Conservation (phyloP, 2,113 vertebrate species). For the Albula glossodonta region DNA sequence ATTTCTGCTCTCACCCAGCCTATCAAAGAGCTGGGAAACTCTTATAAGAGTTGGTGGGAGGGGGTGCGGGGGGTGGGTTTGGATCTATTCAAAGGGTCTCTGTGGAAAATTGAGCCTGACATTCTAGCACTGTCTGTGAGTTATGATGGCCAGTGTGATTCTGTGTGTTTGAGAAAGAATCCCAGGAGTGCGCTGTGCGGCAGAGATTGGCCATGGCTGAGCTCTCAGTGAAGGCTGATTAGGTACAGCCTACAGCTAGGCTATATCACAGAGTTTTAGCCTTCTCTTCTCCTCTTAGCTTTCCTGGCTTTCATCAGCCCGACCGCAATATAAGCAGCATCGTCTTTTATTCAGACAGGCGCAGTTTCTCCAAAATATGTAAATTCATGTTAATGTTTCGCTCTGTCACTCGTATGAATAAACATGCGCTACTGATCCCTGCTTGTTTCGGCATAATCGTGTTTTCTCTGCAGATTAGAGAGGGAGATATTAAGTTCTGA, state of each 20-base stretch:
- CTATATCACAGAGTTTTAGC: constrained; percentile 53
- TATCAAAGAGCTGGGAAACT: too few species aligned
- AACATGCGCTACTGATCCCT: neutral
- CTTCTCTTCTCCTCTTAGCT: neutral
- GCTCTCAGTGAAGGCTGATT: constrained; percentile 53
- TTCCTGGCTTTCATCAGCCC: constrained; percentile 2
- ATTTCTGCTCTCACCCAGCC: too few species aligned
- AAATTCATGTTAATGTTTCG: neutral
- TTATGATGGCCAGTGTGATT: neutral
- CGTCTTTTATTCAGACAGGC: neutral
- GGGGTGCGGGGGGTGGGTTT: too few species aligned
- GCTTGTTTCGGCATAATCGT: neutral
- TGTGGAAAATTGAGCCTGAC: neutral
- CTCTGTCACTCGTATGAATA: neutral
- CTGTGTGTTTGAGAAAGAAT: neutral
- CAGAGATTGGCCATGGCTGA: constrained; percentile 58
- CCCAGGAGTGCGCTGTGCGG: constrained; percentile 54
- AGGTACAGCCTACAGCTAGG: constrained; percentile 39
- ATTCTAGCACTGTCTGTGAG: neutral
- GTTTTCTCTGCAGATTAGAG: neutral
- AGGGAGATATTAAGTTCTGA: neutral
- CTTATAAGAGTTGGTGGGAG: too few species aligned
- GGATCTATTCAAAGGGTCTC: too few species aligned
- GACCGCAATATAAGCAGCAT: neutral
- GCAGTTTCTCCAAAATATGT: neutral